Percentiles rank a stretch among this genome's conserved stretches.
Evolutionary conservation across 2,797 vertebrate species (phyloP).

Genomic region (Tangara arthus): DNA sequence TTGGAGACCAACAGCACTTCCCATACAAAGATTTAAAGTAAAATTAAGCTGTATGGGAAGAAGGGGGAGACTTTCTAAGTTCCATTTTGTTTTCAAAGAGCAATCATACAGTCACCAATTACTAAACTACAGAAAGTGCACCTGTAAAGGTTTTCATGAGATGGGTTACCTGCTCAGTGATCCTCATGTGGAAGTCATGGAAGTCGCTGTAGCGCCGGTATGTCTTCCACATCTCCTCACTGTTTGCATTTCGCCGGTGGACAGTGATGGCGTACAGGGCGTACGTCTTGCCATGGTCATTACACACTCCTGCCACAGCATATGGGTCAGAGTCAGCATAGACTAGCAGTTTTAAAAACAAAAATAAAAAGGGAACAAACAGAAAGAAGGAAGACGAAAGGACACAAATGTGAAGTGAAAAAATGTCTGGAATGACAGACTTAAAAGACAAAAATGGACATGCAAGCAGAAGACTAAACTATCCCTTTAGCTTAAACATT

Average conservation of each 20-base stretch:
- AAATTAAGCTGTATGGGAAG: background rate
- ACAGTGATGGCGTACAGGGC: constrained; percentile 97
- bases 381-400: constrained; percentile 73
- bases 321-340: constrained; percentile 90
- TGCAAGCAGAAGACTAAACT: constrained; percentile 48
- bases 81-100: background rate
- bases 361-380: constrained; percentile 72
- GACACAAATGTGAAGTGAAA: constrained; percentile 74
- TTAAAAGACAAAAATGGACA: constrained; percentile 61
- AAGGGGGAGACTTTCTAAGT: background rate
- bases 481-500: background rate
- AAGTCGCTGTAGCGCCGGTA: constrained; percentile 98
- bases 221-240: constrained; percentile 94
- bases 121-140: accelerated
- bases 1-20: background rate
- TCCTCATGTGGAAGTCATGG: constrained; percentile 98
- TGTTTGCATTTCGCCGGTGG: constrained; percentile 82
- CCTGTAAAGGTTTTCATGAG: background rate
- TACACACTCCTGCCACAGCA: constrained; percentile 97
- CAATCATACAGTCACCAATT: background rate
- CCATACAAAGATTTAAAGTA: background rate
- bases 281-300: constrained; percentile 98
- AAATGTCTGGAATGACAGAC: constrained; percentile 73
- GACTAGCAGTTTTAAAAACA: constrained; percentile 79
- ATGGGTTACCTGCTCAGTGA: constrained; percentile 89